Evolutionary conservation across 23 tunicate genomes (phyloP), one percentile per base, ranked within the genome.

Genomic region (Oikopleura vanhoeffeni): DNA sequence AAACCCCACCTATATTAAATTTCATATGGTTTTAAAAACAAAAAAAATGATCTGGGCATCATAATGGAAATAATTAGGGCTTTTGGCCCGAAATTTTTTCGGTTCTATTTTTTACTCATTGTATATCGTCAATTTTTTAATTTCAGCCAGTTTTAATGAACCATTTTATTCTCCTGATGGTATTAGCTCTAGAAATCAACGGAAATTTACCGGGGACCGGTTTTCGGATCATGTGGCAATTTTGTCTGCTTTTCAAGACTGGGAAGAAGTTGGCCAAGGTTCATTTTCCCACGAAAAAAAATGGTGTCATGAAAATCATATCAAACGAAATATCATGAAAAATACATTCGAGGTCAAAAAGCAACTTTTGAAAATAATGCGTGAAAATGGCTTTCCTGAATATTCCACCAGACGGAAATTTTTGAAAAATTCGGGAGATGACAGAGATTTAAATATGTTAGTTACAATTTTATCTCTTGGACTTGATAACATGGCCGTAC

Each of bases 361-460:
- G 67, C 97, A 91, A 86, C 91, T 91, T 40, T 88, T 86, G 83
- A 87, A 89, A 76, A 91, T 91, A 75, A 89, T 91, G 83, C 84
- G 88, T 85, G 89, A 91, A 42, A 89, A 88, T 90, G 97, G 97
- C 0, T 91, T 91, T 76, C 97, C 97, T 0, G 97, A 92, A 71
- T 92, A 89, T 30, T 87, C 88, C 41, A 83, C 89, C 24, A 86
- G 76, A 2, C 76, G 41, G 39, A 88, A 87, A 60, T 71, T 32
- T 13, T 89, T 92, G 71, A 87, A 84, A 85, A 84, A 87, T 57
- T 57, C 82, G 40, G 90, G 90, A 28, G 83, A 87, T 35, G 97
- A 92, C 85, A 42, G 41, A 0, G 87, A 88, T 49, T 86, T 92
- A 0, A 92, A 92, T 67, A 83, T 87, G 0, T 91, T 88, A 0